These are phyloP conservation scores for Trissonchulus latispiculum DNA, from an alignment of 2,888 invertebrate genomes.

Conservation along the genomic window DNA sequence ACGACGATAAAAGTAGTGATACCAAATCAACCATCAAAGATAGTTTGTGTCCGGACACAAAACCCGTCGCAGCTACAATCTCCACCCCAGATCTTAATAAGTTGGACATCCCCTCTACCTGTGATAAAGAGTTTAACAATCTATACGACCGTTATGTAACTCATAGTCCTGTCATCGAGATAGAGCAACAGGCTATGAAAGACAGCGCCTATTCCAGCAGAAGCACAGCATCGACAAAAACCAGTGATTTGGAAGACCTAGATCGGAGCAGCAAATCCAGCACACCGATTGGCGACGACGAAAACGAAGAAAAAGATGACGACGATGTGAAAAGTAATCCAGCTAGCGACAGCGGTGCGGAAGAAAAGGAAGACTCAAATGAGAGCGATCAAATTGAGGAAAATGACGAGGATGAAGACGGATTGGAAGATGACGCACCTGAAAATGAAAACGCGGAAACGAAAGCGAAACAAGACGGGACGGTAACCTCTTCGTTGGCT, in stretches of 20 bases:
- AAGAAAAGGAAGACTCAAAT: background rate
- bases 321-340: background rate
- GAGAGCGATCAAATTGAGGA: background rate
- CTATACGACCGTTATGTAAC: conserved; percentile 14
- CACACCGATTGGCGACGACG: background rate
- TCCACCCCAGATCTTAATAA: background rate
- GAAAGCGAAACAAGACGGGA: no score
- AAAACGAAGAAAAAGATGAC: background rate
- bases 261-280: no score
- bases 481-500: no score
- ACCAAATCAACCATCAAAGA: no score
- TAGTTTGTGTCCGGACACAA: no score
- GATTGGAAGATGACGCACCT: background rate
- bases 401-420: conserved; percentile 5
- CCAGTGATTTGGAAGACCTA: background rate
- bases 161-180: background rate
- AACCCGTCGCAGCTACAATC: background rate
- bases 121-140: background rate
- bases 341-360: background rate
- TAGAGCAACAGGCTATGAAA: background rate
- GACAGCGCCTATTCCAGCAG: conserved; percentile 15
- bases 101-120: background rate
- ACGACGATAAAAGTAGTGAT: no score
- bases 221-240: background rate
- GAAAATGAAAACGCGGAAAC: no score